Evolutionary conservation across 2,888 invertebrate species (phyloP), one percentile per base, ranked within the genome.

Genomic region (Leucophora obtusa): DNA sequence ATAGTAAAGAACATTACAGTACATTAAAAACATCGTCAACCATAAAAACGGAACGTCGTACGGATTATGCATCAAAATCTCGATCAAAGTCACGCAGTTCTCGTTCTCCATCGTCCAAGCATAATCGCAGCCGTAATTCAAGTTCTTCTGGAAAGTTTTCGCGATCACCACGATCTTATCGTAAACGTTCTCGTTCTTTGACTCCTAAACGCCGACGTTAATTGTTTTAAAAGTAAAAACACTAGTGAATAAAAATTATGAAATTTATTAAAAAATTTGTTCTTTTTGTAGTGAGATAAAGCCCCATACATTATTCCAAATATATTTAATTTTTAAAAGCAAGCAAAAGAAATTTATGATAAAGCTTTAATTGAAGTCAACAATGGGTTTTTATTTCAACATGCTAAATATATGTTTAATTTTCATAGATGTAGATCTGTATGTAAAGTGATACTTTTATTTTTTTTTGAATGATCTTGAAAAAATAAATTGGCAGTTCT

Each of bases 41-140:
- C 6, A 28, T 47, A 47, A 77, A 62, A 54, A 24, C 54, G n/a
- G 38, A 10, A 35, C 47, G 43, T 18, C 53, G 0, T 38, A 53
- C 9, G 15, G 54, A 15, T 1, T 10, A 70, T 50, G 60, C 58
- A 47, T 77, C 73, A 43, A 77, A 81, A 53, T 81, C 81, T n/a
- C 73, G 77, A 9, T 81, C 81, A 3, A 77, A 73, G n/a, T 81
- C 81, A 1, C 73, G 54, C 24, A 66, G 77, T 17, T 77, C 80
- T 10, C 86, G 85, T 33, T 87, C 87, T 43, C 83, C 76, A 28
- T 33, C 83, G n/a, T n/a, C 71, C 24, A 66, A 78, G 60, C 76
- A 70, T 18, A 71, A 63, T 76, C 75, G 74, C 17, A 82, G 79
- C 47, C 75, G 72, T 11, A 77, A 77, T 58, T 70, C 81, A 15